These are phyloP conservation scores for Ochlodes sylvanus DNA, from an alignment of 2,888 invertebrate genomes.

Conservation along the genomic window DNA sequence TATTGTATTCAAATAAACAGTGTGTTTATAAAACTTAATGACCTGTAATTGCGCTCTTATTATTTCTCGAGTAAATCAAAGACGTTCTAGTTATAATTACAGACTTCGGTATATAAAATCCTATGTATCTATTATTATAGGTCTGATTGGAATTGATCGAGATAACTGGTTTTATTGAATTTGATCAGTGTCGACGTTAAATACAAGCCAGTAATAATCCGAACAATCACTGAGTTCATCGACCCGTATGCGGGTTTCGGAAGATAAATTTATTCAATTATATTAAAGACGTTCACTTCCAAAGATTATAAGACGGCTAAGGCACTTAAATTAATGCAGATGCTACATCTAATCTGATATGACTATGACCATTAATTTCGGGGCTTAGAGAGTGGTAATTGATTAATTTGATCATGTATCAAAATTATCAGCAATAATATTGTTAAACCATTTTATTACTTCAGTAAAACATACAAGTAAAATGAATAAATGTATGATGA, in stretches of 20 bases:
- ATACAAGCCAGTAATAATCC: not conserved
- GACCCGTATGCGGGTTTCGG: not conserved
- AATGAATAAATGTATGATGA: no score
- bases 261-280: constrained; percentile 23
- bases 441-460: no score
- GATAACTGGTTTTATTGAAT: constrained; percentile 9
- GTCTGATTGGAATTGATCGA: constrained; percentile 9
- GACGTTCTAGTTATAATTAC: not conserved
- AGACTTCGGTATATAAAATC: not conserved
- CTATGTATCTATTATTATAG: not conserved
- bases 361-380: not conserved
- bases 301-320: constrained; percentile 8
- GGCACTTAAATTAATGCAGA: constrained; percentile 9
- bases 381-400: not conserved
- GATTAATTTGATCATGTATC: not conserved
- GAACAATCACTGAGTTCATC: not conserved
- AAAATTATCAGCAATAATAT: not conserved
- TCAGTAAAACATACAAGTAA: no score
- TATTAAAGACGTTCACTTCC: constrained; percentile 8
- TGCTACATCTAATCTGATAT: constrained; percentile 3
- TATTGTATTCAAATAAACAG: no score
- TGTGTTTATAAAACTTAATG: no score
- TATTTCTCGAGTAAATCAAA: not conserved
- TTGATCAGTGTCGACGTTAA: not conserved
- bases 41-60: not conserved